These are phyloP conservation scores for Drosophila eugracilis DNA, from an alignment of 1,140 invertebrate genomes.

Conservation along the genomic window DNA sequence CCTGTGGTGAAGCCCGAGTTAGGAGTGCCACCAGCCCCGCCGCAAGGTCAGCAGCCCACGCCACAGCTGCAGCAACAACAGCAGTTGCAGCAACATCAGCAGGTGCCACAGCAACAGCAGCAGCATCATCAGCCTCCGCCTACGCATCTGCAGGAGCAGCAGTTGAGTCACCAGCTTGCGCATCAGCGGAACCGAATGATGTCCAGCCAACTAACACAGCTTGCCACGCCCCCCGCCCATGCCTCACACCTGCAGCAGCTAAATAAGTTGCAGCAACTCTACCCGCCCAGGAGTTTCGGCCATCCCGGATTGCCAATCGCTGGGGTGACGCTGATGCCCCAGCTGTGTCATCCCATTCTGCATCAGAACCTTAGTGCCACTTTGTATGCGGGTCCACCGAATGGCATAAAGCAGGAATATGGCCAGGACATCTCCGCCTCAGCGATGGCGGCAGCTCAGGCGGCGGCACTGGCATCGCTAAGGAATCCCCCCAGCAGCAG, in stretches of 20 bases:
- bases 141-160: conserved; percentile 48
- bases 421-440: conserved; percentile 71
- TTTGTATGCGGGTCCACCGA: conserved; percentile 69
- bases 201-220: conserved; percentile 55
- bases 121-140: conserved; percentile 60
- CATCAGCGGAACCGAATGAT: conserved; percentile 57
- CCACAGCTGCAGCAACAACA: conserved; percentile 50
- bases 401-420: conserved; percentile 82
- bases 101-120: conserved; percentile 27
- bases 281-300: conserved; percentile 77
- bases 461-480: conserved; percentile 57
- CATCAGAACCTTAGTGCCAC: conserved; percentile 79
- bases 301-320: conserved; percentile 77
- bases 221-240: conserved; percentile 50
- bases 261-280: conserved; percentile 79
- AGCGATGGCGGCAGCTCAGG: conserved; percentile 58
- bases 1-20: conserved; percentile 80
- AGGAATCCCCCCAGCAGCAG: conserved; percentile 40
- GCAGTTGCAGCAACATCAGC: conserved; percentile 44
- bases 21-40: conserved; percentile 56
- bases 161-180: conserved; percentile 47
- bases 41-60: conserved; percentile 40
- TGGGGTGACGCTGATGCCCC: conserved; percentile 78
- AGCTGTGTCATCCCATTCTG: conserved; percentile 80
- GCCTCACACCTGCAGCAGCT: conserved; percentile 72